Evolutionary conservation across 2,888 invertebrate species (phyloP).

Genomic region (Drosophila imparisetae): DNA sequence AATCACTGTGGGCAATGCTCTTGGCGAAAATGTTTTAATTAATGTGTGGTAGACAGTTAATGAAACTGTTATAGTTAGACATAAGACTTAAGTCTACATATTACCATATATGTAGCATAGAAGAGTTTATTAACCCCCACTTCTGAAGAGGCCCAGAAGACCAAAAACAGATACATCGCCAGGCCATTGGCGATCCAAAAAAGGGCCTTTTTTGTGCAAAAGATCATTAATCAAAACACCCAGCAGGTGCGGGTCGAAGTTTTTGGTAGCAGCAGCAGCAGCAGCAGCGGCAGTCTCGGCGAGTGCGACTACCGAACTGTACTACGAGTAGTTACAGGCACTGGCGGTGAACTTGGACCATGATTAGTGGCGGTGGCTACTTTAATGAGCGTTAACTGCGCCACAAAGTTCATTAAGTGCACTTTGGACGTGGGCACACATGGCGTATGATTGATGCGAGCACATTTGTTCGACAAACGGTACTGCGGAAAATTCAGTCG

Average conservation of each 20-base stretch:
- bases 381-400: constrained; percentile 80
- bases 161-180: constrained; percentile 9
- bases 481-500: constrained; percentile 59
- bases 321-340: constrained; percentile 51
- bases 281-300: constrained; percentile 16
- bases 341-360: constrained; percentile 34
- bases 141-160: constrained; percentile 34
- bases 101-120: constrained; percentile 66
- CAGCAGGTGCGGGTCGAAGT: constrained; percentile 72
- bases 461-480: constrained; percentile 50
- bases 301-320: constrained; percentile 73
- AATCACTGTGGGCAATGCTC: constrained; percentile 57
- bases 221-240: constrained; percentile 77
- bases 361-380: constrained; percentile 76
- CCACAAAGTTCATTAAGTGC: constrained; percentile 77
- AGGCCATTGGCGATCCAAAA: constrained; percentile 55
- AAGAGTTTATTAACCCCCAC: constrained; percentile 77
- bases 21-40: constrained; percentile 74
- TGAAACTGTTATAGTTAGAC: constrained; percentile 78
- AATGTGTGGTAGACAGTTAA: constrained; percentile 70
- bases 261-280: constrained; percentile 60
- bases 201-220: constrained; percentile 61
- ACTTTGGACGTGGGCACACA: constrained; percentile 49
- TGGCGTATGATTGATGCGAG: constrained; percentile 74
- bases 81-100: constrained; percentile 47